phyloP scores from a whole-genome alignment of 1,140 invertebrate species.

The Himalopsyche phryganea region DNA sequence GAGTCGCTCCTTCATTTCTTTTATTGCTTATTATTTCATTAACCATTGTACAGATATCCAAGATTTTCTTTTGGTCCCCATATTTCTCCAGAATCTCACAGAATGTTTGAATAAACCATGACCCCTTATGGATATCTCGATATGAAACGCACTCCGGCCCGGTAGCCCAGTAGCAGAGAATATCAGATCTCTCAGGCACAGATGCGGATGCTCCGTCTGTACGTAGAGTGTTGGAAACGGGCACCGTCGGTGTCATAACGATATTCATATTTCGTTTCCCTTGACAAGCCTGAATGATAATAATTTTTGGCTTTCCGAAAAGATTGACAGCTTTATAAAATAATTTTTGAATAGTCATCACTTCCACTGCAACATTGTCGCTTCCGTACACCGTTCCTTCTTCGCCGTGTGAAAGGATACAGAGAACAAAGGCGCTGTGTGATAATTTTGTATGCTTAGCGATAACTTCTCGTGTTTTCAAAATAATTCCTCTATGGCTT shows the following conservation, averaged over 20 bases:
- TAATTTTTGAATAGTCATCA: conserved; percentile 15
- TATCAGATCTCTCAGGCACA: conserved; percentile 18
- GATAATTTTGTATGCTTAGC: not conserved
- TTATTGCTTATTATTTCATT: conserved; percentile 3
- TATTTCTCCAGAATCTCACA: conserved; percentile 9
- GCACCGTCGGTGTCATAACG: not conserved
- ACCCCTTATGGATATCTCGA: conserved; percentile 4
- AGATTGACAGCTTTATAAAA: conserved; percentile 3
- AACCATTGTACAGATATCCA: conserved; percentile 5
- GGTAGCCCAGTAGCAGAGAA: conserved; percentile 15
- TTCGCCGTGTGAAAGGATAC: conserved; percentile 18
- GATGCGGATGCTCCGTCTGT: not conserved
- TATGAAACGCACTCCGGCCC: conserved; percentile 9
- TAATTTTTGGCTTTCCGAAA: conserved; percentile 23
- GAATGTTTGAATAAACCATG: conserved; percentile 22
- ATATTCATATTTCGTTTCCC: conserved; percentile 15
- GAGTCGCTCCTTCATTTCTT: not conserved
- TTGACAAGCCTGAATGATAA: conserved; percentile 29
- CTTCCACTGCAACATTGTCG: conserved; percentile 5
- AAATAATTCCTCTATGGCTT: not conserved
- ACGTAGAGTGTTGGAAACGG: not conserved
- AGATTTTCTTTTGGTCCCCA: not conserved
- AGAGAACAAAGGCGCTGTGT: conserved; percentile 10
- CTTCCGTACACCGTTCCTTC: conserved; percentile 2
- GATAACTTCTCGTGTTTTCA: not conserved